These are phyloP conservation scores for Platyrinchus mystaceus DNA, from an alignment of 2,797 vertebrate genomes.

Conservation along the genomic window DNA sequence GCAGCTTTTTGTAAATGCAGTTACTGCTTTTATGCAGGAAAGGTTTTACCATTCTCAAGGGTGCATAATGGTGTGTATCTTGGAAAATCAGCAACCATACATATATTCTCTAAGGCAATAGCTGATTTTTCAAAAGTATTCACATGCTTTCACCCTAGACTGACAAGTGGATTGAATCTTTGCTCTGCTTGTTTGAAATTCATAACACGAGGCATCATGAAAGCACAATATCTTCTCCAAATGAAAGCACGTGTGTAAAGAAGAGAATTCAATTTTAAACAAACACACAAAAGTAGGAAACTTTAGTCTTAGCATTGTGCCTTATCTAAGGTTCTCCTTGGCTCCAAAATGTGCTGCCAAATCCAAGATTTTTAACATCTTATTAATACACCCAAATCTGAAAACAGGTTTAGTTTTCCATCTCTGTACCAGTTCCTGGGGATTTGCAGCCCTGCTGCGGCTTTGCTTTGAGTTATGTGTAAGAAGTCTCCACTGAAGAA, in stretches of 20 bases:
- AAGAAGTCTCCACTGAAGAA: background rate
- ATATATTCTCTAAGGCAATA: background rate
- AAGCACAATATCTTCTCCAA: background rate
- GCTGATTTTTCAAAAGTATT: background rate
- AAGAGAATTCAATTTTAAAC: background rate
- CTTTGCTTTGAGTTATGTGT: background rate
- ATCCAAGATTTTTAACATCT: background rate
- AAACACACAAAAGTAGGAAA: background rate
- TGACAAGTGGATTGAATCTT: background rate
- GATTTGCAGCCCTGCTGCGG: background rate
- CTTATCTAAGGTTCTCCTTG: background rate
- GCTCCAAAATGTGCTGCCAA: background rate
- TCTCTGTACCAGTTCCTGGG: background rate
- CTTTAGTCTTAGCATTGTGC: background rate
- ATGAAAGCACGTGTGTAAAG: background rate
- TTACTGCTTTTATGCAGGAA: background rate
- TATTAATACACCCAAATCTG: background rate
- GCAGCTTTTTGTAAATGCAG: constrained; percentile 1
- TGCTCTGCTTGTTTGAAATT: background rate
- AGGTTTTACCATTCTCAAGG: background rate
- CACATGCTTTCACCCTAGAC: background rate
- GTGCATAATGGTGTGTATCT: background rate
- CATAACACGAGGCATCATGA: background rate
- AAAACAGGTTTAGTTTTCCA: background rate
- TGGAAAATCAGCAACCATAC: background rate